Base-by-base conservation (phyloP, 2,888 invertebrate species). In the Dasypogon diadema region DNA sequence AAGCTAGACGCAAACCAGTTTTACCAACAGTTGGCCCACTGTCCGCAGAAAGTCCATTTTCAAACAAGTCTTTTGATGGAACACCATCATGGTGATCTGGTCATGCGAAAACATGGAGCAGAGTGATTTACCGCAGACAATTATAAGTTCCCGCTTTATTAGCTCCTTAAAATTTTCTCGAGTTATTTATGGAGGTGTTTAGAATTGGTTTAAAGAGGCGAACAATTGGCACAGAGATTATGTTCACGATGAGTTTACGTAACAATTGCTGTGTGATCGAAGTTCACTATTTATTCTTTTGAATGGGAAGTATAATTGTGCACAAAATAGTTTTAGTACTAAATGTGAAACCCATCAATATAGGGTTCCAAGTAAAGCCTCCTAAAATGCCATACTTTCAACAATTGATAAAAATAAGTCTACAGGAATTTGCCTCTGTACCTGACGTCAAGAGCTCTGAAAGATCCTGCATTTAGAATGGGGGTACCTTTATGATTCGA, bases 121-220 rank as follows among this genome's bases (percentile, higher is more conserved):
- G 18, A 8, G 16, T 60, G 21, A 60, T 60, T 37, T 34, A 60
- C 60, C 37, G 37, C 34, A 12, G 60, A 37, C 21, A 37, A 58
- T 58, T 58, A 58, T 30, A n/a, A 18, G 37, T 60, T 60, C 60
- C 18, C 37, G 34, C 60, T 60, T 37, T 60, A 60, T 37, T 60
- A 22, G 37, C 37, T 60, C 60, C 60, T 60, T 60, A 30, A 24
- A 30, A 58, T 58, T 58, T 8, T 30, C 58, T 58, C 30, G 26
- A 30, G 58, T 60, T 60, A 34, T 37, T 60, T 60, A 60, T 60
- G 60, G 60, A 34, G 34, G 37, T 60, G 18, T 16, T 16, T 30
- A 34, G 37, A 60, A 60, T 60, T 60, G 60, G 60, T 18, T 22
- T 34, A 34, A 60, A 34, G 18, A 60, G 2, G 22, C 21, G 60